Evolutionary conservation across 2,797 vertebrate species (phyloP), one percentile per base, ranked within the genome.

Genomic region (Limnodromus scolopaceus): DNA sequence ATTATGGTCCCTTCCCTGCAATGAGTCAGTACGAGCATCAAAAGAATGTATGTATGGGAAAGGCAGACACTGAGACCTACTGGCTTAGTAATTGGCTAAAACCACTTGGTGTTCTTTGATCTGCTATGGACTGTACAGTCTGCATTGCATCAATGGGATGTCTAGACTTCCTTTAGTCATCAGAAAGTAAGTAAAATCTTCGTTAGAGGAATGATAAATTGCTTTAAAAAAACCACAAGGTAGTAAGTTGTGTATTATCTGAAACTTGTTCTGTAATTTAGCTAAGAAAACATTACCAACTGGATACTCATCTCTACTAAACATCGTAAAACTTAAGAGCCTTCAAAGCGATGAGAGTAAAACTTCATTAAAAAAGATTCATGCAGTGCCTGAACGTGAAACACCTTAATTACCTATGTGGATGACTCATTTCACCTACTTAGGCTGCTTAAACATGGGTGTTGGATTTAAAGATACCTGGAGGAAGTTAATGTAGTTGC

Each of bases 241-340:
- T 74, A 38, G 11, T 55, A 71, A 77, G 46, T n/a, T 24, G 15
- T 71, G 5, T 74, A 18, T 92, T 92, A 72, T 72, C 45, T 90
- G 72, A 69, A 75, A 65, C 38, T 54, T 72, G 46, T 75, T 94
- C 54, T 90, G 55, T 92, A 88, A 82, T 82, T 94, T 74, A 94
- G 36, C 39, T 82, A 61, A 86, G 76, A 78, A 83, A 91, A 75
- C 41, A 68, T 60, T 80, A 22, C 28, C 36, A 63, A 48, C 45
- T 88, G 69, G 27, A n/a, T 90, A 69, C 20, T 77, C 30, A 16
- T 76, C 22, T 51, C 46, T 89, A 57, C 66, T 85, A 76, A 93
- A 66, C 58, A 38, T 13, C 28, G 18, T 81, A 72, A 84, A 77
- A 77, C 11, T 45, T 60, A 72, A 69, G 36, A 79, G 17, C 30